Conservation (phyloP, 2,888 invertebrate genomes). For the Abrostola triplasia region DNA sequence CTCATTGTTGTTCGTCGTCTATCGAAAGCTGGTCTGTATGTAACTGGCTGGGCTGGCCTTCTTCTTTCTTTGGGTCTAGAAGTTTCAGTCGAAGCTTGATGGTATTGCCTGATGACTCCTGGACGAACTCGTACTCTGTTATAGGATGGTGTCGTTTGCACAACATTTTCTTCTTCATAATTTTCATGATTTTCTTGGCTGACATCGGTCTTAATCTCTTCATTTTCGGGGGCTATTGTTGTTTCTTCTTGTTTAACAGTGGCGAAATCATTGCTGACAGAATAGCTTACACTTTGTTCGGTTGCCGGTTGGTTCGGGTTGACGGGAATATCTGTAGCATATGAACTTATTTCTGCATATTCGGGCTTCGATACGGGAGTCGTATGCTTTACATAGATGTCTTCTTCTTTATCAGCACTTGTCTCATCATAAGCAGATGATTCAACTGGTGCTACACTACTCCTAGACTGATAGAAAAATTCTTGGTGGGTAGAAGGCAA, state of each 20-base stretch:
- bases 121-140: constrained; percentile 81
- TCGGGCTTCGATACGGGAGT: constrained; percentile 65
- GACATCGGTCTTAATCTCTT: constrained; percentile 59
- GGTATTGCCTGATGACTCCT: constrained; percentile 79
- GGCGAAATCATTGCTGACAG: constrained; percentile 65
- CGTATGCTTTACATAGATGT: constrained; percentile 64
- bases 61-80: constrained; percentile 72
- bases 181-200: constrained; percentile 57
- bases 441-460: constrained; percentile 70
- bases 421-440: constrained; percentile 66
- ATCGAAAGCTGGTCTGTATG: constrained; percentile 83
- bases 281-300: constrained; percentile 68
- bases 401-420: constrained; percentile 66
- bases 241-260: constrained; percentile 66
- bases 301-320: constrained; percentile 62
- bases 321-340: constrained; percentile 66
- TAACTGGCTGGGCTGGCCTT: constrained; percentile 75
- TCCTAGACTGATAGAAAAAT: constrained; percentile 67
- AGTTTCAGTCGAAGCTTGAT: constrained; percentile 76
- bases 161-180: constrained; percentile 73
- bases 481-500: constrained; percentile 66
- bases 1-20: constrained; percentile 85
- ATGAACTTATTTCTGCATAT: constrained; percentile 60
- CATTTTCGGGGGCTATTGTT: constrained; percentile 59
- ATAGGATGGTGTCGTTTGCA: constrained; percentile 83